Conservation (phyloP, 2,113 vertebrate species). For the Gymnorhina tibicen region DNA sequence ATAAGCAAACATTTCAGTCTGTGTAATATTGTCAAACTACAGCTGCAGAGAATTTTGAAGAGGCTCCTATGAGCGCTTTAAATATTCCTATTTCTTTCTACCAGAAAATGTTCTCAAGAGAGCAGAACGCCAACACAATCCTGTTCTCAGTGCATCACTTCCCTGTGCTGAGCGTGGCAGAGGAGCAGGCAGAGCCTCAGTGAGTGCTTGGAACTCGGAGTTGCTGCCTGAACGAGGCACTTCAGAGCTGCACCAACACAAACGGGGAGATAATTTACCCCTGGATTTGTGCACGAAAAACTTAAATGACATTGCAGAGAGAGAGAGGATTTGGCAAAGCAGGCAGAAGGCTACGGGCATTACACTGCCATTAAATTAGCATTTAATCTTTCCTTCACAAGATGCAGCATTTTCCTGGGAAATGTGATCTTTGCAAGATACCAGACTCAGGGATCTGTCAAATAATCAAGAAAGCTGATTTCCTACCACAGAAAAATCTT, state of each 20-base stretch:
- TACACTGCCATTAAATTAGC: neutral
- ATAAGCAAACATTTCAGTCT: slow-evolving; percentile 70
- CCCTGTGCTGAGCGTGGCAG: neutral
- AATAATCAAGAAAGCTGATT: slow-evolving; percentile 39
- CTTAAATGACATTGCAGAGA: neutral
- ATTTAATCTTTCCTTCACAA: slow-evolving; percentile 43
- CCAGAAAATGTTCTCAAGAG: slow-evolving; percentile 59
- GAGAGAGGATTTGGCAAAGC: neutral
- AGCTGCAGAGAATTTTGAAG: slow-evolving; percentile 69
- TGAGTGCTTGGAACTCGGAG: neutral
- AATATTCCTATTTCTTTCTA: slow-evolving; percentile 54
- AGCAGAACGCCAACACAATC: slow-evolving; percentile 43
- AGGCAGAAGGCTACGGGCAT: neutral
- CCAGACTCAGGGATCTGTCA: neutral
- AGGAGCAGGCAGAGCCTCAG: neutral
- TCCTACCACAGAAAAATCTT: neutral
- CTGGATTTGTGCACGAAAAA: neutral
- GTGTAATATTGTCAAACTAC: slow-evolving; percentile 68
- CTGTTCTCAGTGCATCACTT: neutral
- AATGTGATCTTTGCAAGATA: slow-evolving; percentile 44
- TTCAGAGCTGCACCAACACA: neutral
- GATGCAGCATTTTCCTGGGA: neutral
- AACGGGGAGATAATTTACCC: neutral
- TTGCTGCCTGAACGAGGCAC: neutral
- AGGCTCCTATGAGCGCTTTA: slow-evolving; percentile 51